Evolutionary conservation across 2,888 invertebrate genomes (phyloP).

Genomic region (Acleris literana): DNA sequence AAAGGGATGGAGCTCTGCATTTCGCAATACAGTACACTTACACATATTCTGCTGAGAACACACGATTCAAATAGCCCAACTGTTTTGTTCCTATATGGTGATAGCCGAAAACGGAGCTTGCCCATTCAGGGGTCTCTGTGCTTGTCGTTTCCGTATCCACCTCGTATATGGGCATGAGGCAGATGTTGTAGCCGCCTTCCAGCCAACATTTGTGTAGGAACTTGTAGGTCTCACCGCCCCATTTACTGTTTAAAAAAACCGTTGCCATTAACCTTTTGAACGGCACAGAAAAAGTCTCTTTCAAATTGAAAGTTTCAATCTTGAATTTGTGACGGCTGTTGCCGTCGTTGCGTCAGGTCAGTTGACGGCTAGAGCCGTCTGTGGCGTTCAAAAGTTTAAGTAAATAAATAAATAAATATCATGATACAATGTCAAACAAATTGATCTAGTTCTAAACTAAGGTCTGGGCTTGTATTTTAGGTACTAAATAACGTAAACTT

Average conservation of each 20-base stretch:
- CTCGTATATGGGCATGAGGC: slow-evolving; percentile 59
- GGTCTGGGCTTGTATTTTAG: too few relatives aligned
- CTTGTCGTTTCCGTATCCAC: slow-evolving; percentile 45
- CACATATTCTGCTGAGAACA: slow-evolving; percentile 56
- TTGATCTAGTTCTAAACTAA: too few relatives aligned
- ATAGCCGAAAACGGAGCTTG: slow-evolving; percentile 58
- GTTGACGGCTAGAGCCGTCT: too few relatives aligned
- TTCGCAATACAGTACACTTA: slow-evolving; percentile 46
- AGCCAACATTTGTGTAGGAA: slow-evolving; percentile 85
- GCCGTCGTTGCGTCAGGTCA: too few relatives aligned
- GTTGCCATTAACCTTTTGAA: background rate
- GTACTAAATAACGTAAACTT: too few relatives aligned
- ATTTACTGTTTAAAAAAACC: slow-evolving; percentile 75
- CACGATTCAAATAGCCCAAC: slow-evolving; percentile 52
- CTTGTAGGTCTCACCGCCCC: slow-evolving; percentile 85
- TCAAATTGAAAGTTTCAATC: too few relatives aligned
- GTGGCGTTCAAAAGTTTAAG: too few relatives aligned
- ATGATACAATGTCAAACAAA: too few relatives aligned
- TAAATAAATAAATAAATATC: too few relatives aligned
- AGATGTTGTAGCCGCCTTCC: slow-evolving; percentile 70
- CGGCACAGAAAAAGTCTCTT: too few relatives aligned
- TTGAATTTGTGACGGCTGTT: too few relatives aligned
- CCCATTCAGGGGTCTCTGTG: slow-evolving; percentile 53
- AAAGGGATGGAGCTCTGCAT: too few relatives aligned
- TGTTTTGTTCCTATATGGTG: slow-evolving; percentile 50